Base-by-base conservation (phyloP, 2,888 invertebrate species). In the Dastarcus helophoroides region DNA sequence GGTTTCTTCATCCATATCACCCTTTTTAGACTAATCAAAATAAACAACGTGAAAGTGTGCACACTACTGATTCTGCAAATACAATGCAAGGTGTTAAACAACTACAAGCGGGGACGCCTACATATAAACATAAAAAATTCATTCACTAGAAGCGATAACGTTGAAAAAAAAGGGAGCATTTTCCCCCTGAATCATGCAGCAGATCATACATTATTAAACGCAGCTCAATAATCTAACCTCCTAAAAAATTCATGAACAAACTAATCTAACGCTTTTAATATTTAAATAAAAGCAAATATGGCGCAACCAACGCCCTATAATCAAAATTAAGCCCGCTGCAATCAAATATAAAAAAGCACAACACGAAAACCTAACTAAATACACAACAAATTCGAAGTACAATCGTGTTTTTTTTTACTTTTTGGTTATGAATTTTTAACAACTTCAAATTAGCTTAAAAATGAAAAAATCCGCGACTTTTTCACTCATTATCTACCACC, bases 341-440 rank as follows among this genome's bases (percentile, higher is more conserved):
- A 44, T 38, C 31, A 39, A 32, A 28, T 23, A 39, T 39, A n/a
- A n/a, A n/a, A n/a, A n/a, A n/a, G n/a, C n/a, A n/a, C n/a, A n/a
- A n/a, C n/a, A n/a, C n/a, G n/a, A n/a, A 17, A 17, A 17, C 19
- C 6, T 17, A 17, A 17, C 10, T 8, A 12, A 27, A 13, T n/a
- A 24, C 24, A 13, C 22, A 13, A 27, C 27, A 33, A 29, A 33
- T 24, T 10, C 32, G 3, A 19, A 23, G 29, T 33, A 9, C 16
- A 33, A 24, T 11, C 8, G 40, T 37, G 53, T 54, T 56, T 59
- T 56, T 53, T 52, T 42, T 47, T 50, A 53, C 60, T 60, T 59
- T 57, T 57, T 57, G 59, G 62, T 62, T 62, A 62, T 62, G 59
- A 62, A 60, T 62, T 60, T 60, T 60, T 61, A 59, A 60, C 51